Conservation (phyloP, 2,888 invertebrate species). For the Gasteruption jaculator region DNA sequence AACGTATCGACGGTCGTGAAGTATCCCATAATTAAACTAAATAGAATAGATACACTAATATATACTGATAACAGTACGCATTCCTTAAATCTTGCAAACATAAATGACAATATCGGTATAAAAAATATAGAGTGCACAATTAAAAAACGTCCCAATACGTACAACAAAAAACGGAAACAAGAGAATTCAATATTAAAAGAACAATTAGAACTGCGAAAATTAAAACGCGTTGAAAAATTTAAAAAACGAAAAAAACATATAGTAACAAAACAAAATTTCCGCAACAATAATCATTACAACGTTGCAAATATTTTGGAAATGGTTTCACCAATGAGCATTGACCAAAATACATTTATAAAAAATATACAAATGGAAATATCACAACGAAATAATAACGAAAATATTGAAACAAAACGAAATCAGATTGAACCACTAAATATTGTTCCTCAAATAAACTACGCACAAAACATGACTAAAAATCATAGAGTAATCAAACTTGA, state of each 20-base stretch:
- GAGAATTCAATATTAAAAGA: not conserved
- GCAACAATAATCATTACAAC: not conserved
- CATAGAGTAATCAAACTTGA: too few relatives aligned
- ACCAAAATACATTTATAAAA: not conserved
- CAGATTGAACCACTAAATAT: conserved; percentile 3
- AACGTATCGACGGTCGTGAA: too few relatives aligned
- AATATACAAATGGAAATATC: not conserved
- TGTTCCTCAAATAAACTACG: too few relatives aligned
- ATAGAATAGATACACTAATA: too few relatives aligned
- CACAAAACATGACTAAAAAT: too few relatives aligned
- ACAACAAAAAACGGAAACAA: too few relatives aligned
- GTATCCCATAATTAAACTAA: too few relatives aligned
- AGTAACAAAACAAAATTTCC: conserved; percentile 1
- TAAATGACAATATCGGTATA: too few relatives aligned
- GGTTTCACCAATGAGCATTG: not conserved
- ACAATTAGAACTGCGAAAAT: not conserved
- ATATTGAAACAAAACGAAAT: not conserved
- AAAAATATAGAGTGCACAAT: too few relatives aligned
- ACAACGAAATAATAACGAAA: not conserved
- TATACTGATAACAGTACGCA: too few relatives aligned
- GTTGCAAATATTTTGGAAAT: not conserved
- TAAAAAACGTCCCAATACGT: too few relatives aligned
- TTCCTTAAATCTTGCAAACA: too few relatives aligned
- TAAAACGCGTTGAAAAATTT: not conserved
- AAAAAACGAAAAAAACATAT: not conserved